Base-by-base conservation (phyloP, 2,888 invertebrate genomes). In the Xylocampa areola region DNA sequence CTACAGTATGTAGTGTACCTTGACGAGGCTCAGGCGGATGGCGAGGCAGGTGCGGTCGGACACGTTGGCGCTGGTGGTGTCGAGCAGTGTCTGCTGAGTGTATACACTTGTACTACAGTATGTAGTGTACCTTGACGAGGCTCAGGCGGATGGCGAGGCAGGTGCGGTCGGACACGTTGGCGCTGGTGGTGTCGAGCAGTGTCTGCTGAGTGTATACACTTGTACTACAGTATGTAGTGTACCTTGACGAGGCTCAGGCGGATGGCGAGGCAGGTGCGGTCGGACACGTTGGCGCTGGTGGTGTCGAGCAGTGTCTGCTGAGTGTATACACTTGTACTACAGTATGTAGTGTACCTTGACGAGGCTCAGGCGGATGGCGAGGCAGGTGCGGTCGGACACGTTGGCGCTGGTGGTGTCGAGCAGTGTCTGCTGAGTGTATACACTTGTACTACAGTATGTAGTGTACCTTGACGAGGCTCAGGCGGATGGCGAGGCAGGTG, bases 391-490 rank as follows among this genome's bases (percentile, higher is more conserved):
- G 86, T 96, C 96, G 4, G 96, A 95, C 13, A 95, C 94, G 89
- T 95, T 95, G 57, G 96, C 95, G 57, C 95, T 90, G 23, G 95
- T 95, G 54, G 93, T 79, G 60, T 82, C 88, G 61, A 96, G 87
- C 71, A 96, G 90, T 63, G n/a, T n/a, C n/a, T n/a, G n/a, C n/a
- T n/a, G 4, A 4, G 0, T 33, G 36, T 2, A n/a, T n/a, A n/a
- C n/a, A n/a, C n/a, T n/a, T n/a, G n/a, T n/a, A n/a, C n/a, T n/a
- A n/a, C n/a, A n/a, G n/a, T n/a, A n/a, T n/a, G n/a, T n/a, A n/a
- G n/a, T n/a, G n/a, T 78, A 96, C 96, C 94, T 95, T 95, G 67
- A 96, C 95, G 77, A 95, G 94, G 58, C 95, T 96, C 66, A 96
- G 91, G 36, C 96, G 90, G 57, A 96, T 95, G 69, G 95, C 94